phyloP scores from a whole-genome alignment of 2,888 invertebrate genomes.

The Nomada ferruginata region DNA sequence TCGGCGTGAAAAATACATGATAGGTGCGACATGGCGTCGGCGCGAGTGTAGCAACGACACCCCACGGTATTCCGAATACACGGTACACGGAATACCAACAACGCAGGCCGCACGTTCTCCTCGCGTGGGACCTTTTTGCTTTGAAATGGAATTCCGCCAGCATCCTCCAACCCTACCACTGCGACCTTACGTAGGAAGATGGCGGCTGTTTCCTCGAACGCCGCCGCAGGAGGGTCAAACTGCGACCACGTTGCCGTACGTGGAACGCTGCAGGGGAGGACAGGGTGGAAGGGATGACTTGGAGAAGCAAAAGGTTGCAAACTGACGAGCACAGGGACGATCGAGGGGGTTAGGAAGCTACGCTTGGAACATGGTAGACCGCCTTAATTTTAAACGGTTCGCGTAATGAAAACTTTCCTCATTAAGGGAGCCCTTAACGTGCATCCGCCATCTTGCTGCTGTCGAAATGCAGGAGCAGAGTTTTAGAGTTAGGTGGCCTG shows the following conservation, averaged over 20 bases:
- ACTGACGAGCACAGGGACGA: conserved; percentile 2
- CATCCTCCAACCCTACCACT: conserved; percentile 32
- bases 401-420: conserved; percentile 77
- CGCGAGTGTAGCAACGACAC: conserved; percentile 57
- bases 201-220: conserved; percentile 57
- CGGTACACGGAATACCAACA: conserved; percentile 33
- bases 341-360: conserved; percentile 47
- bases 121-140: conserved; percentile 56
- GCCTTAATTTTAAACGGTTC: conserved; percentile 69
- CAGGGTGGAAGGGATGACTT: neutral
- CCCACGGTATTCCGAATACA: conserved; percentile 53
- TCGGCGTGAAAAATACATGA: conserved; percentile 54
- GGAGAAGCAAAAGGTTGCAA: neutral
- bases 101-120: conserved; percentile 4
- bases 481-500: conserved; percentile 8
- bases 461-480: conserved; percentile 26
- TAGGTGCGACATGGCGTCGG: conserved; percentile 9
- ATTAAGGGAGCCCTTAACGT: conserved; percentile 64
- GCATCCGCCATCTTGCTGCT: conserved; percentile 54
- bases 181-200: conserved; percentile 50
- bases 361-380: conserved; percentile 50
- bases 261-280: neutral
- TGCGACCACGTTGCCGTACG: neutral
- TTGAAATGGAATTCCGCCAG: conserved; percentile 63
- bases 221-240: conserved; percentile 26